Evolutionary conservation across 2,113 vertebrate genomes (phyloP), one percentile per base, ranked within the genome.

Genomic region (Pachyramphus minor): DNA sequence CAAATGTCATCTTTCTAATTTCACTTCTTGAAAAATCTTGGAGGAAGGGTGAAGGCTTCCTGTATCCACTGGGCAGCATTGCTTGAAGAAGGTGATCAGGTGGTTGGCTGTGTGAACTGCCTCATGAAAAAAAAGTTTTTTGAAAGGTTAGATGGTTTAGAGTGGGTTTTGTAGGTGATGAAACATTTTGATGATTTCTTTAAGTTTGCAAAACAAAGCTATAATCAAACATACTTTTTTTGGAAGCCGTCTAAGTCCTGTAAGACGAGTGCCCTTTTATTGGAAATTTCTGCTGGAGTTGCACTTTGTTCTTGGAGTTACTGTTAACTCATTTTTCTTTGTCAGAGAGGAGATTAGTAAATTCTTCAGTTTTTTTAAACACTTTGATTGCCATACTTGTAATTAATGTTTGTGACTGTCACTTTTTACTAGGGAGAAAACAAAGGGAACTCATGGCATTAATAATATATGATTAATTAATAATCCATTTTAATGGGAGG

Each of bases 1-100:
- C 28, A 96, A 74, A 84, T 94, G 68, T 84, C 87, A 84, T 73
- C 56, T 83, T 89, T 73, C 35, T 76, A 62, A 86, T 80, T 92
- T 91, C 55, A 81, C 68, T 77, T 50, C 76, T 41, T 47, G 42
- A 68, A 81, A 86, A 77, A 31, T 84, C 39, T 50, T 55, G n/a
- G 77, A 74, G 64, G 71, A 69, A 20, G 50, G 44, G 72, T 78
- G 89, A 63, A 45, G 30, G 30, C 81, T 91, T 67, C 69, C 55
- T 81, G 4, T 62, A 30, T 30, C 52, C 47, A 31, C 31, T 35
- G 22, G 49, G 21, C 5, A 35, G 16, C n/a, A 10, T 20, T 74
- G 19, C 68, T 84, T 68, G 27, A 35, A n/a, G 72, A 60, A 13
- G 12, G 30, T 24, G 17, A 52, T 86, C 2, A 63, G 33, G 35